Evolutionary conservation across 2,888 invertebrate genomes (phyloP).

Genomic region (Hypolimnas misippus): DNA sequence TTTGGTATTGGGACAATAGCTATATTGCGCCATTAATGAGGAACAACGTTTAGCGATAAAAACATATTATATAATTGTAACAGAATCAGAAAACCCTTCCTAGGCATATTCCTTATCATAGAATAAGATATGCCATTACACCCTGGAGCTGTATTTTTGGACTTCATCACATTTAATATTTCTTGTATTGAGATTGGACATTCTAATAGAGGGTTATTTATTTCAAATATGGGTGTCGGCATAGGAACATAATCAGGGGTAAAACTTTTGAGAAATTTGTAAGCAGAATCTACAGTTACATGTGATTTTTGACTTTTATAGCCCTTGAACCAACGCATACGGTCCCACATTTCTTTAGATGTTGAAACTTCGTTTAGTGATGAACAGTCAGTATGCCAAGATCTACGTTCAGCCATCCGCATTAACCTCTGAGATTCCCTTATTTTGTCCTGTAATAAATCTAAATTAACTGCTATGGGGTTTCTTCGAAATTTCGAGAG

Average conservation of each 20-base stretch:
- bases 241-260: too few relatives aligned
- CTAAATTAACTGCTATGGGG: too few relatives aligned
- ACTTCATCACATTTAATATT: conserved; percentile 8
- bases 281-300: too few relatives aligned
- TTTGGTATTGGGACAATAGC: conserved; percentile 14
- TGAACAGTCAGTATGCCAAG: background rate
- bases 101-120: too few relatives aligned
- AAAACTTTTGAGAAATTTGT: background rate
- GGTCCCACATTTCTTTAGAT: background rate
- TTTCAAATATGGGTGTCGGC: background rate
- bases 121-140: conserved; percentile 11
- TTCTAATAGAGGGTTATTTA: conserved; percentile 2
- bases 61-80: too few relatives aligned
- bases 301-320: background rate
- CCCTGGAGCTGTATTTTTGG: conserved; percentile 15
- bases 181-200: background rate
- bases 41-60: too few relatives aligned
- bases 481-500: too few relatives aligned
- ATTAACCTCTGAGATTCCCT: too few relatives aligned
- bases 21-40: too few relatives aligned
- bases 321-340: too few relatives aligned
- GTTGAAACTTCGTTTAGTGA: background rate
- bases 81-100: background rate
- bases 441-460: too few relatives aligned
- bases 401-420: too few relatives aligned